Percentiles rank a stretch among this genome's conserved stretches.
Conservation (phyloP, 2,113 vertebrate genomes). For the Procapra przewalskii region DNA sequence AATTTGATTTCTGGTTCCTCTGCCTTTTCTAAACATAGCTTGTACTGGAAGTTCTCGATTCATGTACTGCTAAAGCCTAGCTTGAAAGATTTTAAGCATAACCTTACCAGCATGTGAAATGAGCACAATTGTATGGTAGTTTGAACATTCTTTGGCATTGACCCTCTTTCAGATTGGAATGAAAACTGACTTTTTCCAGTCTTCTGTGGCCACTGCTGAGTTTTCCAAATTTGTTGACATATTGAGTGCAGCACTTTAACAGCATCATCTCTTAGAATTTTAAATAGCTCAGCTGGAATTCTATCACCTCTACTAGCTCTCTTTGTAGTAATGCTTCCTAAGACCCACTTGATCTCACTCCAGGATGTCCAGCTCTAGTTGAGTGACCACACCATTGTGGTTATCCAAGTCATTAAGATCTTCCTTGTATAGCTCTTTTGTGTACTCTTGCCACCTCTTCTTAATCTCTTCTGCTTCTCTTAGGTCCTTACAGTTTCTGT, state of each 20-base stretch:
- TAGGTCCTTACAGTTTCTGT: not conserved
- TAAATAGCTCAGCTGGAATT: not conserved
- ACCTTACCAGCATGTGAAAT: not conserved
- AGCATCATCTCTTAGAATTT: not conserved
- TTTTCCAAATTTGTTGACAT: not conserved
- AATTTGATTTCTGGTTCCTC: not conserved
- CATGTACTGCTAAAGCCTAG: not conserved
- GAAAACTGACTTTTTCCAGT: not conserved
- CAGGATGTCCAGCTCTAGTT: not conserved
- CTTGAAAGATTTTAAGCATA: not conserved
- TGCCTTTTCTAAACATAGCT: not conserved
- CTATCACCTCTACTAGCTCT: not conserved
- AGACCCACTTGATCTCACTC: not conserved
- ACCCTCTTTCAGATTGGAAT: not conserved
- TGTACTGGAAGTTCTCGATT: not conserved
- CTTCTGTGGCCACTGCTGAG: not conserved
- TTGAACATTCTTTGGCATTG: not conserved
- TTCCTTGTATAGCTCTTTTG: not conserved
- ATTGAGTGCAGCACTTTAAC: not conserved
- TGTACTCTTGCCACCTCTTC: not conserved
- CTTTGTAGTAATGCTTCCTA: not conserved
- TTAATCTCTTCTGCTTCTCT: not conserved
- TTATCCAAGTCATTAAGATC: not conserved
- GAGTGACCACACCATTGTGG: not conserved
- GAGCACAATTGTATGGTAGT: rapidly evolving